A percentile compares a stretch with the other conserved stretches of the same genome.
phyloP scores from a whole-genome alignment of 2,888 invertebrate genomes.

The Synergus itoensis region DNA sequence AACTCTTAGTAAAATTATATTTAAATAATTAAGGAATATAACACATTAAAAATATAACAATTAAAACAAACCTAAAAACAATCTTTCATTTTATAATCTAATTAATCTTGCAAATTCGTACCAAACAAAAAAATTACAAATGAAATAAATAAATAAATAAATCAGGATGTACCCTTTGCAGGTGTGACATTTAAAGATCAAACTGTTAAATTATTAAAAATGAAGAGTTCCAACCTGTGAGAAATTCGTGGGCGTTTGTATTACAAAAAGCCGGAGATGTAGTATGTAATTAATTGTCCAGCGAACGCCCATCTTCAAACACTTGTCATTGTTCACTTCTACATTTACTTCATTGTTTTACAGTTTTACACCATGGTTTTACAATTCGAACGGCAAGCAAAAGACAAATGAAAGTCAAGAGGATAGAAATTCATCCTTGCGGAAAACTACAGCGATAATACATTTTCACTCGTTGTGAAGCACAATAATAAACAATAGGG shows the following conservation, averaged over 20 bases:
- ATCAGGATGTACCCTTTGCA: not conserved
- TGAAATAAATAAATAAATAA: no score
- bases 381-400: not conserved
- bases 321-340: slow-evolving; percentile 27
- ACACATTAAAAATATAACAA: no score
- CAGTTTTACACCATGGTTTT: not conserved
- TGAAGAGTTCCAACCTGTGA: slow-evolving; percentile 10
- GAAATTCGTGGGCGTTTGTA: slow-evolving; percentile 10
- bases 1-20: not conserved
- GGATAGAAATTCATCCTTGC: not conserved
- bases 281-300: slow-evolving; percentile 24
- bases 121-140: not conserved
- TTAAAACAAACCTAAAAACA: not conserved
- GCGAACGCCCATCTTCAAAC: slow-evolving; percentile 15
- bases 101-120: not conserved
- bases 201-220: not conserved
- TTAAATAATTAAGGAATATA: no score
- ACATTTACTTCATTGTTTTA: slow-evolving; percentile 19
- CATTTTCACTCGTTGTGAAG: not conserved
- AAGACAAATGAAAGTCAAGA: slow-evolving; percentile 32
- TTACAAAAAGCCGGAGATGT: slow-evolving; percentile 28
- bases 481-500: slow-evolving; percentile 7
- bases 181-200: slow-evolving; percentile 20
- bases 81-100: no score
- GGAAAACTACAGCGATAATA: not conserved